Conservation (phyloP, 2,797 vertebrate species). For the Siniperca obscura region DNA sequence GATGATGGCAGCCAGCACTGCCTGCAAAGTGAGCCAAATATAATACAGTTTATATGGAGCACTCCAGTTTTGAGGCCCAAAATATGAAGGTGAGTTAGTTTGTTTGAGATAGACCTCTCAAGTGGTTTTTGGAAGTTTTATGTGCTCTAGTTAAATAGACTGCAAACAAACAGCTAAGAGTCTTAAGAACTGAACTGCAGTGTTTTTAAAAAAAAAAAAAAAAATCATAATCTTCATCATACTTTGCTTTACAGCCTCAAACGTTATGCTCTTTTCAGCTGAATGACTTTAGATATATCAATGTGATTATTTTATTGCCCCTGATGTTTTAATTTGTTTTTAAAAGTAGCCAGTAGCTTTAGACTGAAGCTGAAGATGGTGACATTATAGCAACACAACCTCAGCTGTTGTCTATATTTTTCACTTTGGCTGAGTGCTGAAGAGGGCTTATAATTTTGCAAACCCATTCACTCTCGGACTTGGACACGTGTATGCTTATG, state of each 20-base stretch:
- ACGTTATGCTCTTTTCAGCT: not conserved
- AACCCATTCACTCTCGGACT: constrained; percentile 22
- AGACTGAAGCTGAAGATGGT: constrained; percentile 3
- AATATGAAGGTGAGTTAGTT: not conserved
- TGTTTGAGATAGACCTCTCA: constrained; percentile 3
- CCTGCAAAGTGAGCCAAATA: constrained; percentile 79
- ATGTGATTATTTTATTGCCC: not conserved
- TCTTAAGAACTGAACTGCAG: too few species aligned
- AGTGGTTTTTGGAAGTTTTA: not conserved
- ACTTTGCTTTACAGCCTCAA: not conserved
- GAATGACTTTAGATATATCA: not conserved
- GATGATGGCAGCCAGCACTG: constrained; percentile 91
- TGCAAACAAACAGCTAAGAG: not conserved
- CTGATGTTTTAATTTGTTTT: not conserved
- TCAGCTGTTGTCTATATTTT: constrained; percentile 3
- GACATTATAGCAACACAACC: not conserved
- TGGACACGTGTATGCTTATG: not conserved
- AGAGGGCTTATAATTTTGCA: not conserved
- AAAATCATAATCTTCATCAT: not conserved
- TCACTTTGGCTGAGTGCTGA: not conserved
- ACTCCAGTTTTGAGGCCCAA: not conserved
- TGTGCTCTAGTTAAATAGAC: not conserved
- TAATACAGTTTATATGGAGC: not conserved
- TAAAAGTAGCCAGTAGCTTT: constrained; percentile 6
- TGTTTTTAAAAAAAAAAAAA: not conserved